Conservation (phyloP, 2,888 invertebrate genomes). For the Sympetrum striolatum region DNA sequence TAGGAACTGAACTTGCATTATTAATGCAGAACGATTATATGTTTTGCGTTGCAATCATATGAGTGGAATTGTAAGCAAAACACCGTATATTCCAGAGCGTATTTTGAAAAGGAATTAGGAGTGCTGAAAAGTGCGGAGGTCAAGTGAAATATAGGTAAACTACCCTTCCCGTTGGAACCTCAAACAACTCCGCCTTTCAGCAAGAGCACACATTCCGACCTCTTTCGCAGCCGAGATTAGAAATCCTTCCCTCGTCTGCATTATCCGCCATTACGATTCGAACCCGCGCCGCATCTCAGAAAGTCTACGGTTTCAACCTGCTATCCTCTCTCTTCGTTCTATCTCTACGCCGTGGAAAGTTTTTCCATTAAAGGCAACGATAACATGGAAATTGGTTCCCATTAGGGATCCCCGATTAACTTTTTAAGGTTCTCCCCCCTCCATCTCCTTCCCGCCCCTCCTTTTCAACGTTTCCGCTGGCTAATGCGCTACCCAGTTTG, state of each 20-base stretch:
- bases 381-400: conserved; percentile 42
- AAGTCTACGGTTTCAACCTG: neutral
- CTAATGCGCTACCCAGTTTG: neutral
- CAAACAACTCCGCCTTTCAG: neutral
- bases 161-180: neutral
- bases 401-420: conserved; percentile 26
- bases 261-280: neutral
- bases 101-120: too few species aligned
- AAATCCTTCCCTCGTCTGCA: neutral
- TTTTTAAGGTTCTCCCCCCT: neutral
- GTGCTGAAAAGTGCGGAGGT: too few species aligned
- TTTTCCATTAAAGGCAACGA: conserved; percentile 30
- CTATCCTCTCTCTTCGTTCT: neutral
- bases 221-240: neutral
- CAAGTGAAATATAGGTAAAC: too few species aligned
- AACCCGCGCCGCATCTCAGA: neutral
- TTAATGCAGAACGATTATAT: too few species aligned
- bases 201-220: neutral
- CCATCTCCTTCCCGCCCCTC: neutral
- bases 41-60: too few species aligned
- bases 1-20: too few species aligned
- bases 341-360: neutral
- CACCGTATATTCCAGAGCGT: too few species aligned
- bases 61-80: too few species aligned
- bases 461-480: neutral